These are phyloP conservation scores for Hypomecis atomaria DNA, from an alignment of 2,888 invertebrate genomes.

Conservation along the genomic window DNA sequence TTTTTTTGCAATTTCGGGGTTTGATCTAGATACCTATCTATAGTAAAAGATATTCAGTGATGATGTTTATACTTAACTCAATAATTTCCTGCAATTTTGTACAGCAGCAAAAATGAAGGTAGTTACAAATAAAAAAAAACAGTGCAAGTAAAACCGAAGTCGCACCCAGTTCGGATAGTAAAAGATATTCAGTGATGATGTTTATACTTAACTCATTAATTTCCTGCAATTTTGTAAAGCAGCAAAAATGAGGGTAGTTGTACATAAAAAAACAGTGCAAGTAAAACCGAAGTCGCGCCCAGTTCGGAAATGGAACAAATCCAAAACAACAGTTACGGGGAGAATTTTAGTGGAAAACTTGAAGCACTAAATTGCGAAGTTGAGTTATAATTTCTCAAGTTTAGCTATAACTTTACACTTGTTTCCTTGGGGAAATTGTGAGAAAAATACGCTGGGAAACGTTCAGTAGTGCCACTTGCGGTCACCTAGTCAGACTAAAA, in stretches of 20 bases:
- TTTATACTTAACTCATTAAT: too few species aligned
- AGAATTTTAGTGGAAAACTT: constrained; percentile 8
- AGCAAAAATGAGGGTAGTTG: background rate
- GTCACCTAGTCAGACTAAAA: too few species aligned
- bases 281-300: background rate
- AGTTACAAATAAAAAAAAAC: background rate
- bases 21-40: too few species aligned
- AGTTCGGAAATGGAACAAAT: constrained; percentile 4
- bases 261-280: background rate
- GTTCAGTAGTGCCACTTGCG: too few species aligned
- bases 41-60: too few species aligned
- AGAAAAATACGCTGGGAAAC: constrained; percentile 1
- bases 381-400: constrained; percentile 49
- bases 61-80: too few species aligned
- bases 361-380: constrained; percentile 49
- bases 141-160: background rate
- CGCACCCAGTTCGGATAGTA: constrained; percentile 1
- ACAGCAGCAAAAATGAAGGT: background rate
- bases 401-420: constrained; percentile 40
- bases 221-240: too few species aligned
- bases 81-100: too few species aligned
- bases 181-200: too few species aligned
- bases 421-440: constrained; percentile 11
- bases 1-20: too few species aligned
- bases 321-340: constrained; percentile 4